These are phyloP conservation scores for Lepus oiostolus DNA, from an alignment of 2,797 vertebrate genomes.

Conservation along the genomic window DNA sequence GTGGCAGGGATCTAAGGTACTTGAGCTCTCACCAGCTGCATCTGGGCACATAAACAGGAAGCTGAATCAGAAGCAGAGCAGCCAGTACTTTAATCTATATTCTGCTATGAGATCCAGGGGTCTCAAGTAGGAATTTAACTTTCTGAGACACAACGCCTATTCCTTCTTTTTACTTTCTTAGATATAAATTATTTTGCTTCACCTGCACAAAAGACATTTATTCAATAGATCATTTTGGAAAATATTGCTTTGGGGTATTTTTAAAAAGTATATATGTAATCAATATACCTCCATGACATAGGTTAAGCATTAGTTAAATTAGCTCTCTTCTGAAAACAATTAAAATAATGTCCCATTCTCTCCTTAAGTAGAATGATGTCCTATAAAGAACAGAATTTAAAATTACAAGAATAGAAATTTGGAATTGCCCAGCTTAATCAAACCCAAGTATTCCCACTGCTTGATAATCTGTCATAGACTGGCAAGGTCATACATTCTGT, in stretches of 20 bases:
- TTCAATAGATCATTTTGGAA: neutral
- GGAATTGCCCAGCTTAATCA: constrained; percentile 19
- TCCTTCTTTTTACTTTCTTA: neutral
- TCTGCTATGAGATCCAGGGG: no score
- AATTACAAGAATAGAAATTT: constrained; percentile 8
- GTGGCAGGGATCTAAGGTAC: no score
- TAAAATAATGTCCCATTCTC: neutral
- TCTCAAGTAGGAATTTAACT: no score
- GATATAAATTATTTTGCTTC: neutral
- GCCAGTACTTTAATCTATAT: no score
- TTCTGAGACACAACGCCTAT: no score
- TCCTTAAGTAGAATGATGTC: constrained; percentile 36
- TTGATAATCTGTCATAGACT: neutral
- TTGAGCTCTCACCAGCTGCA: no score
- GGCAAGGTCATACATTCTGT: neutral
- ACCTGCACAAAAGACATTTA: neutral
- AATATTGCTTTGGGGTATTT: neutral
- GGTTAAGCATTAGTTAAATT: neutral
- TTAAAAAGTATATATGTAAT: neutral
- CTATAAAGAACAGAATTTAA: neutral
- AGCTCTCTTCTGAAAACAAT: neutral
- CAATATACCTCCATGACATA: neutral
- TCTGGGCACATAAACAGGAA: no score
- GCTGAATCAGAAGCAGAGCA: no score
- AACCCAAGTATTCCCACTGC: neutral